Conservation (phyloP, 2,113 vertebrate species). For the Peromyscus polionotus region DNA sequence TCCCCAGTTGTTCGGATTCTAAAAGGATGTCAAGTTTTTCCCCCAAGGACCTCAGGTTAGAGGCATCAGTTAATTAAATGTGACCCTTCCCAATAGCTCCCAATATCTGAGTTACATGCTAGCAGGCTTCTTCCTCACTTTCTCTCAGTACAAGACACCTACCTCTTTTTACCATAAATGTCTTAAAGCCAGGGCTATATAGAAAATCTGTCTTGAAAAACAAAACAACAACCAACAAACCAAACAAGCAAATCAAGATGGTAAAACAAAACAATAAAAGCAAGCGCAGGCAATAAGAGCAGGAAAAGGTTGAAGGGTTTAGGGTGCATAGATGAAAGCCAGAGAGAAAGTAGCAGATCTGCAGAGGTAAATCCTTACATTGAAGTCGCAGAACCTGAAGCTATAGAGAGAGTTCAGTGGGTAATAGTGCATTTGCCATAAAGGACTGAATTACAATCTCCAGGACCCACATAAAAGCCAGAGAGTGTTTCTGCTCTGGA, state of each 20-base stretch:
- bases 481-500: background rate
- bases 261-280: background rate
- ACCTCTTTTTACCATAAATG: background rate
- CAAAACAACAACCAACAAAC: background rate
- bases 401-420: background rate
- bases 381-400: background rate
- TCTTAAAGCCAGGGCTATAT: background rate
- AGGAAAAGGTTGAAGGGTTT: background rate
- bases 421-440: too few relatives aligned
- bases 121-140: background rate
- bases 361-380: background rate
- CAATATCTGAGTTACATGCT: background rate
- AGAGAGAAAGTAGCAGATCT: background rate
- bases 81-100: background rate
- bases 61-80: background rate
- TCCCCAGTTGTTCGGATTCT: background rate
- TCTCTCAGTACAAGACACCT: background rate
- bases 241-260: background rate
- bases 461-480: background rate
- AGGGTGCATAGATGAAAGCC: background rate
- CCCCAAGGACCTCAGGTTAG: background rate
- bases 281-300: background rate
- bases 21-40: background rate
- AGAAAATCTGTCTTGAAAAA: background rate
- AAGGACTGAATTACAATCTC: background rate